Evolutionary conservation across 2,888 invertebrate species (phyloP).

Genomic region (Pristionchus arcanus): DNA sequence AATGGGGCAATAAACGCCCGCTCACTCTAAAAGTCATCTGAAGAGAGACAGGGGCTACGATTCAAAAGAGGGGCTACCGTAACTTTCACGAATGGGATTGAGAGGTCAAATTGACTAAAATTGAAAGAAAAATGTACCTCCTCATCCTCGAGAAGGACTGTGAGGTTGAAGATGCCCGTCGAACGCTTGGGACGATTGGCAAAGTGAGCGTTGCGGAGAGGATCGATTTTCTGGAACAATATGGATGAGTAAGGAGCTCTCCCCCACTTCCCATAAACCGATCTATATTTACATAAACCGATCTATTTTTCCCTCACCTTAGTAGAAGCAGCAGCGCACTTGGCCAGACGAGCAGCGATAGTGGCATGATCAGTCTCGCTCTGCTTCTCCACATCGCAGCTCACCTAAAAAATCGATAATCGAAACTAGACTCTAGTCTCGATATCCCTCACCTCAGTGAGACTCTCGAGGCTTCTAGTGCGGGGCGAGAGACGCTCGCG

Average conservation of each 20-base stretch:
- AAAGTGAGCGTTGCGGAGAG: constrained; percentile 32
- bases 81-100: neutral
- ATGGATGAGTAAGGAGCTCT: neutral
- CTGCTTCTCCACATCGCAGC: constrained; percentile 41
- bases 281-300: neutral
- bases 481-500: constrained; percentile 45
- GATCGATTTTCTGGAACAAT: constrained; percentile 9
- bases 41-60: neutral
- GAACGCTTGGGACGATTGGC: constrained; percentile 35
- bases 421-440: neutral
- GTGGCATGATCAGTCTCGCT: neutral
- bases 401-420: neutral
- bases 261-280: neutral
- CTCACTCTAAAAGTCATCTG: neutral
- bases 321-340: neutral
- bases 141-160: constrained; percentile 25
- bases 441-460: neutral
- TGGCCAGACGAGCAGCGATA: neutral
- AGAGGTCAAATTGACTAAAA: neutral
- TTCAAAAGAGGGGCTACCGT: neutral
- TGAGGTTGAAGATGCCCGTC: neutral
- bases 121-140: neutral
- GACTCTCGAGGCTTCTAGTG: constrained; percentile 29
- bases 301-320: neutral
- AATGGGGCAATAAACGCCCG: neutral